These are phyloP conservation scores for Gallinago paraguaiae DNA, from an alignment of 2,113 vertebrate species.

Conservation along the genomic window DNA sequence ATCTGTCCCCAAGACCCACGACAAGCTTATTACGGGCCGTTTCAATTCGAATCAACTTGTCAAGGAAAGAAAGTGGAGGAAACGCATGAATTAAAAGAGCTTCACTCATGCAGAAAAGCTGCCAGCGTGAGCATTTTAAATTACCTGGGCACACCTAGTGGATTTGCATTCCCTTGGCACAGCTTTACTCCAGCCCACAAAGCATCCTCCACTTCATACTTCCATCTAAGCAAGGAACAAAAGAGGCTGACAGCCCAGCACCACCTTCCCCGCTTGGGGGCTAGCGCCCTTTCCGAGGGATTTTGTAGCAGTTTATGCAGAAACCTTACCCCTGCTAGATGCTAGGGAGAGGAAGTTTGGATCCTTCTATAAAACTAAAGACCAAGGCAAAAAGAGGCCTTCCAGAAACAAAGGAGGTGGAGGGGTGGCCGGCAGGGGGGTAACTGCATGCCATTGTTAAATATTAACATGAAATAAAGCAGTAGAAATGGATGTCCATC, in stretches of 20 bases:
- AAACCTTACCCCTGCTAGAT: slow-evolving; percentile 70
- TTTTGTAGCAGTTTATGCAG: slow-evolving; percentile 74
- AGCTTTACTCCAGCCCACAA: slow-evolving; percentile 86
- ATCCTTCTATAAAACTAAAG: slow-evolving; percentile 74
- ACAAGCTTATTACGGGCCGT: slow-evolving; percentile 69
- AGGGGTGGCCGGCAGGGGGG: slow-evolving; percentile 72
- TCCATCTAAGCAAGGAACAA: slow-evolving; percentile 88
- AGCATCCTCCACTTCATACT: slow-evolving; percentile 87
- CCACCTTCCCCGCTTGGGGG: slow-evolving; percentile 84
- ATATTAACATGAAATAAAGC: slow-evolving; percentile 83
- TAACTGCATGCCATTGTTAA: slow-evolving; percentile 80
- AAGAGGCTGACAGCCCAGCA: slow-evolving; percentile 77
- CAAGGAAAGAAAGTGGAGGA: slow-evolving; percentile 79
- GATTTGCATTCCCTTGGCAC: slow-evolving; percentile 91
- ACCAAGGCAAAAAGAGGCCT: slow-evolving; percentile 66
- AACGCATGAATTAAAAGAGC: slow-evolving; percentile 88
- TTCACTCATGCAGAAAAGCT: slow-evolving; percentile 90
- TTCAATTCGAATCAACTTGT: slow-evolving; percentile 77
- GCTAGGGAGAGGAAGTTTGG: slow-evolving; percentile 76
- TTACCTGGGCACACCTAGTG: slow-evolving; percentile 92
- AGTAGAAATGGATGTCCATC: slow-evolving; percentile 82
- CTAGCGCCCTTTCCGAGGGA: slow-evolving; percentile 69
- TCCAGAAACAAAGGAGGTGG: slow-evolving; percentile 77
- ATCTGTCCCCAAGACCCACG: slow-evolving; percentile 66
- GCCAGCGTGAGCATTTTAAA: slow-evolving; percentile 90